Conservation (phyloP, 2,113 vertebrate species). For the Eubucco bourcierii region DNA sequence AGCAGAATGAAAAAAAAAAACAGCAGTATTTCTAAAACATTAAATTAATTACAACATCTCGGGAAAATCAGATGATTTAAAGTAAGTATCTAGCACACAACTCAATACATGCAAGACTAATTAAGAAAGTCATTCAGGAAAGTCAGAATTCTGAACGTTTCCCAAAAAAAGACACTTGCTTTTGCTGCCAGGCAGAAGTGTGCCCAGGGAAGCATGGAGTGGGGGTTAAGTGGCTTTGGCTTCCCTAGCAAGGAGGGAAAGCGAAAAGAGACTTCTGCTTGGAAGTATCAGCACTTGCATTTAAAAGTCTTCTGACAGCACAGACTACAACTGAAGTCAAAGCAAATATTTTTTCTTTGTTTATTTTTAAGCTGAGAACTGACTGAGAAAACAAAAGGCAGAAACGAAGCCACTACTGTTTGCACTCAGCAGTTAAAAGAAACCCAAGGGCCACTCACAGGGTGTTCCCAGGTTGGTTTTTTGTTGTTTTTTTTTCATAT, state of each 20-base stretch:
- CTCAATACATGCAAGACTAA: not conserved
- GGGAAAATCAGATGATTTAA: not conserved
- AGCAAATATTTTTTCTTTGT: not conserved
- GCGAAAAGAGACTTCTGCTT: not conserved
- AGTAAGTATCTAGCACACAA: not conserved
- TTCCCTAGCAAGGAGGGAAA: not conserved
- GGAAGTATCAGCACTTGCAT: not conserved
- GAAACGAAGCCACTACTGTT: not conserved
- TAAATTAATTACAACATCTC: not conserved
- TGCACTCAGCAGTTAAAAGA: not conserved
- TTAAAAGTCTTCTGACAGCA: not conserved
- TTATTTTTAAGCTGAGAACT: not conserved
- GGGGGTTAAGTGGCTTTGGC: accelerated
- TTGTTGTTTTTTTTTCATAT: not conserved
- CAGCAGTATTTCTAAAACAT: not conserved
- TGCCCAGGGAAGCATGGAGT: accelerated
- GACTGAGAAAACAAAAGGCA: not conserved
- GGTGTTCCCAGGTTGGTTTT: not conserved
- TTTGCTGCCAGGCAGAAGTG: not conserved
- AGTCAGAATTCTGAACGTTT: not conserved
- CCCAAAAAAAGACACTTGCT: not conserved
- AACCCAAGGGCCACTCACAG: not conserved
- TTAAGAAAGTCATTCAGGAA: not conserved
- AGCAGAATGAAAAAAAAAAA: not conserved
- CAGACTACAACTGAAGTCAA: not conserved